phyloP scores from a whole-genome alignment of 2,797 vertebrate species.

The Dallia pectoralis region DNA sequence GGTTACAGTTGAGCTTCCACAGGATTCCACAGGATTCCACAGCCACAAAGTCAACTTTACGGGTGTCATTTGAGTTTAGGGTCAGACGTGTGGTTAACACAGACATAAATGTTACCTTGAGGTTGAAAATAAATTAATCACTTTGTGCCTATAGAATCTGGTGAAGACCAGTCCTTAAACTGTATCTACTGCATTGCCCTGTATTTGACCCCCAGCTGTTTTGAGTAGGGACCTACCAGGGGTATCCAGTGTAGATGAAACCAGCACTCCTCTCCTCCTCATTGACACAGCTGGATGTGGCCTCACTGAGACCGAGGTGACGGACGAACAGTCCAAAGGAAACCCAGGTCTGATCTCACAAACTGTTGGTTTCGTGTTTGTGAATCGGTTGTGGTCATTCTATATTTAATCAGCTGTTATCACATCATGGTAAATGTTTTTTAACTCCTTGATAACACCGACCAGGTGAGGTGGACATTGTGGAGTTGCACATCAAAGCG shows the following conservation, averaged over 20 bases:
- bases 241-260: constrained; percentile 82
- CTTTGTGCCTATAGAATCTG: no score
- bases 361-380: neutral
- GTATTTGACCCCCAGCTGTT: neutral
- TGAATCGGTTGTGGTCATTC: neutral
- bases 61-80: no score
- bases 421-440: neutral
- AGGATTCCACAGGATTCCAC: no score
- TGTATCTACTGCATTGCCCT: no score
- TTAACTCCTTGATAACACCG: constrained; percentile 11
- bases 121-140: no score
- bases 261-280: constrained; percentile 80
- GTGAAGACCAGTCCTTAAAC: no score
- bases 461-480: constrained; percentile 90
- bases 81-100: no score
- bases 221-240: constrained; percentile 83
- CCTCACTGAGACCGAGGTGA: constrained; percentile 84
- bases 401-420: neutral
- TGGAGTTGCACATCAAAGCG: constrained; percentile 82
- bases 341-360: constrained; percentile 80
- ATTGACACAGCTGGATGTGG: constrained; percentile 93
- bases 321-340: constrained; percentile 92
- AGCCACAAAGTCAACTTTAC: no score
- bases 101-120: no score
- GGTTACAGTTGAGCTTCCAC: neutral